A percentile compares a stretch with the other conserved stretches of the same genome.
Conservation (phyloP, 2,797 vertebrate genomes). For the Arnoldichthys spilopterus region DNA sequence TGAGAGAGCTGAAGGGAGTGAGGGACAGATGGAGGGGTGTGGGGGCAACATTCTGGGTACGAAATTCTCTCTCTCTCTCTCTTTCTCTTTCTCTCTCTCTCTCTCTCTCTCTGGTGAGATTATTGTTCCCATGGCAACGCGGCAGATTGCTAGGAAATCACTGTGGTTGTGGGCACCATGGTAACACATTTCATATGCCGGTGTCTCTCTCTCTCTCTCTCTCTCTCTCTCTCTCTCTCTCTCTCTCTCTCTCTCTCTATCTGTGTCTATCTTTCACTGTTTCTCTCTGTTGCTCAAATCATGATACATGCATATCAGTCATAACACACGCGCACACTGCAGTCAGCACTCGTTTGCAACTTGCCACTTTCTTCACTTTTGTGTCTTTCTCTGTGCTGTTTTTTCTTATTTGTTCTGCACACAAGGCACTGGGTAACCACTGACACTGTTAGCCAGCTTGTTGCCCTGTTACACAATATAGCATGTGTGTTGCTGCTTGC, state of each 20-base stretch:
- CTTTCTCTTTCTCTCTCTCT: conserved; percentile 37
- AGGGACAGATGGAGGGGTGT: conserved; percentile 67
- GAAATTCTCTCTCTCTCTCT: conserved; percentile 30
- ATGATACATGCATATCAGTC: conserved; percentile 39
- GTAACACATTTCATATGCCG: conserved; percentile 74
- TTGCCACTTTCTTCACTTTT: neutral
- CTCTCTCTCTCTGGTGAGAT: conserved; percentile 69
- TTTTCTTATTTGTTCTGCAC: neutral
- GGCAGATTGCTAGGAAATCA: conserved; percentile 81
- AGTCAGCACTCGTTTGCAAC: conserved; percentile 17
- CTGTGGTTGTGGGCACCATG: conserved; percentile 81
- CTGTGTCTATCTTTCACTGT: conserved; percentile 14
- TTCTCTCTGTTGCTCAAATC: conserved; percentile 38
- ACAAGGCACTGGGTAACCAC: neutral
- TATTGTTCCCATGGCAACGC: conserved; percentile 84
- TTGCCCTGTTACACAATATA: conserved; percentile 7
- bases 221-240: conserved; percentile 41
- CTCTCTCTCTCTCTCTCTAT: conserved; percentile 47
- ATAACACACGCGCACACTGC: conserved; percentile 21
- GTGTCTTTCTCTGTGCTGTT: neutral
- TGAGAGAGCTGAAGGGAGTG: conserved; percentile 27
- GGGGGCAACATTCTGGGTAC: conserved; percentile 65
- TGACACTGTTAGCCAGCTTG: neutral
- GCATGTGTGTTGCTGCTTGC: conserved; percentile 5
- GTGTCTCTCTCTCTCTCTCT: conserved; percentile 44